Evolutionary conservation across 30 jellyfish, hydroid and myxozoan genomes (phyloP), one percentile per base, ranked within the genome.

Genomic region (Haliclystus octoradiatus): DNA sequence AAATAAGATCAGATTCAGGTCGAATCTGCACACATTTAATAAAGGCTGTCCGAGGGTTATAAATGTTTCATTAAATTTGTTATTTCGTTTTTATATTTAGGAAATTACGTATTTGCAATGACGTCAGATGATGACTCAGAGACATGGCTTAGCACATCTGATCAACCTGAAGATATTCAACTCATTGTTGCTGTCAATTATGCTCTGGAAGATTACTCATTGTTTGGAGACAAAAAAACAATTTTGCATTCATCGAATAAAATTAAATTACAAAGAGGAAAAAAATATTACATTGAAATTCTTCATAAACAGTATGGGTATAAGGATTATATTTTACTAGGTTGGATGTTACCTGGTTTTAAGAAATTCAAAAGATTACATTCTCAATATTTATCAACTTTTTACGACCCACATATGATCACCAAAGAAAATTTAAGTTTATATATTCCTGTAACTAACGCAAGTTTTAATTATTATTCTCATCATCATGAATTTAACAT

Each of bases 51-150:
- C n/a, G n/a, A n/a, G 1, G 9, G 26, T 28, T 2, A 5, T 1
- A 49, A 0, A 7, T 29, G 7, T 30, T 62, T 12, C 15, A 35
- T 1, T 3, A 2, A 5, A 31, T 19, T 0, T 9, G 40, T 15
- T 19, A 1, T 26, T n/a, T 66, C 33, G n/a, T 31, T 12, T 3
- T 50, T n/a, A 32, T 30, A 29, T 64, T 24, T 64, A 87, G 96
- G 96, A 2, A 49, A 73, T 26, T 87, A 62, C 77, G 75, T 84
- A 1, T 87, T 87, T 52, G 90, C 84, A 63, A 62, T 87, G 15
- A 73, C 96, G 24, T 87, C 95, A 1, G 96, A 87, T 32, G 96
- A 87, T 51, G 80, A 80, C 30, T 87, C 95, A 26, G 96, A 87
- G 62, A 79, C 80, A 13, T 87, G 96, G 96, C 78, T 87, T 50